phyloP scores from a whole-genome alignment of 2,797 vertebrate genomes.

The Rhynchotus rufescens region DNA sequence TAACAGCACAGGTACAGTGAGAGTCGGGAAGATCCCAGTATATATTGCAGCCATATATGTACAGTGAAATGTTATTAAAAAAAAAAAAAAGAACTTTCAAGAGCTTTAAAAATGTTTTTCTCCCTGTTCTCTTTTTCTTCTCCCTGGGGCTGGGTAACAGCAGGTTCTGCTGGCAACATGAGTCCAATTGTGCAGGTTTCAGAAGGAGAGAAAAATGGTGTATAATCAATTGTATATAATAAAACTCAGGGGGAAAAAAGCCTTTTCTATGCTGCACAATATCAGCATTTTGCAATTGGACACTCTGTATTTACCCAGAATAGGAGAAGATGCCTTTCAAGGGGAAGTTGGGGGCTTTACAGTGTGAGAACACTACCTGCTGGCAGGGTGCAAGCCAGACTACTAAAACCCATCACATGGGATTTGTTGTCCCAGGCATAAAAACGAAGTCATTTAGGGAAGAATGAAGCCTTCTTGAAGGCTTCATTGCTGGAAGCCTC shows the following conservation, averaged over 20 bases:
- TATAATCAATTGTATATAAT: constrained; percentile 70
- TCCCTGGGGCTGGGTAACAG: constrained; percentile 72
- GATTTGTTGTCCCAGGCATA: background rate
- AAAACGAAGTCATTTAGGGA: background rate
- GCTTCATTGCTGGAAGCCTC: background rate
- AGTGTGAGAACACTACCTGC: background rate
- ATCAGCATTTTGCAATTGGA: constrained; percentile 70
- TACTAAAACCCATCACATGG: background rate
- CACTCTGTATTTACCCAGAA: constrained; percentile 45
- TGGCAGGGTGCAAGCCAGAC: background rate
- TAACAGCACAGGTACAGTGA: background rate
- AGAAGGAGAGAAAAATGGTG: constrained; percentile 69
- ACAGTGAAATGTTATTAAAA: background rate
- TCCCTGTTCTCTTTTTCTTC: constrained; percentile 59
- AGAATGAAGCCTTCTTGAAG: background rate
- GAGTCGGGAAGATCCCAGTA: background rate
- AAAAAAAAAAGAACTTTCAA: constrained; percentile 18
- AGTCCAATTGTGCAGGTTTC: constrained; percentile 75
- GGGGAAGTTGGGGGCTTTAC: constrained; percentile 14
- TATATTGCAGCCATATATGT: constrained; percentile 20
- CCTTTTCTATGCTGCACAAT: constrained; percentile 70
- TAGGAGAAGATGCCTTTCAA: constrained; percentile 44
- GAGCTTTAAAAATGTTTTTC: constrained; percentile 62
- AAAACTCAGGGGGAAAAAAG: constrained; percentile 69
- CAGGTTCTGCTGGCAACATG: constrained; percentile 69